Conservation (phyloP, 2,797 vertebrate species). For the Sus cebifrons region DNA sequence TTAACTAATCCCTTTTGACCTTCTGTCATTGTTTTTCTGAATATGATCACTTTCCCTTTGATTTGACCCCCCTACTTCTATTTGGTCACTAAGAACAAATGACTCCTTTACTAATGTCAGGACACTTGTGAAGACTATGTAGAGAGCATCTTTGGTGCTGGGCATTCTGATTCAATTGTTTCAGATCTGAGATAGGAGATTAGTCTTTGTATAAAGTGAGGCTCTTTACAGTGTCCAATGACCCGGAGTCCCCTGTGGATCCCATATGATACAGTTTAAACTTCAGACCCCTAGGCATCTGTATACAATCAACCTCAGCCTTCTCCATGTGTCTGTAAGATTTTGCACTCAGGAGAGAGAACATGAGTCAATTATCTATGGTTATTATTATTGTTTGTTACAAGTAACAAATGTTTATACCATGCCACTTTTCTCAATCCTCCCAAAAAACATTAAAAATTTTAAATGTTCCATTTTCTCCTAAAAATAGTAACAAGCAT, state of each 20-base stretch:
- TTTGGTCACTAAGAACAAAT: background rate
- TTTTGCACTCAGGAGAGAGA: background rate
- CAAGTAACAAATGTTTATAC: background rate
- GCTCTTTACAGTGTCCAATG: background rate
- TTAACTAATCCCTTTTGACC: background rate
- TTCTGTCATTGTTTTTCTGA: background rate
- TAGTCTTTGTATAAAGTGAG: background rate
- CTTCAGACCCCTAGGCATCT: background rate
- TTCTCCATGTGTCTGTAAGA: background rate
- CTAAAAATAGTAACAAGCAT: background rate
- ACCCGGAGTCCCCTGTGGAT: background rate
- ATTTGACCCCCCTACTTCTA: background rate
- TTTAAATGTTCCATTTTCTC: background rate
- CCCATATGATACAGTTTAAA: background rate
- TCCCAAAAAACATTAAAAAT: background rate
- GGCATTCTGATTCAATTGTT: background rate
- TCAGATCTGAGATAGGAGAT: background rate
- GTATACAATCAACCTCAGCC: background rate
- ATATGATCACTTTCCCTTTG: background rate
- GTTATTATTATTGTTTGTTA: slow-evolving; percentile 16
- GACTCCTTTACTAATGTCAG: background rate
- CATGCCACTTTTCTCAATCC: background rate
- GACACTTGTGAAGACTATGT: background rate
- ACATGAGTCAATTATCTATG: background rate
- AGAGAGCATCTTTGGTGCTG: background rate